Base-by-base conservation (phyloP, 2,113 vertebrate genomes). In the Oreochromis niloticus region DNA sequence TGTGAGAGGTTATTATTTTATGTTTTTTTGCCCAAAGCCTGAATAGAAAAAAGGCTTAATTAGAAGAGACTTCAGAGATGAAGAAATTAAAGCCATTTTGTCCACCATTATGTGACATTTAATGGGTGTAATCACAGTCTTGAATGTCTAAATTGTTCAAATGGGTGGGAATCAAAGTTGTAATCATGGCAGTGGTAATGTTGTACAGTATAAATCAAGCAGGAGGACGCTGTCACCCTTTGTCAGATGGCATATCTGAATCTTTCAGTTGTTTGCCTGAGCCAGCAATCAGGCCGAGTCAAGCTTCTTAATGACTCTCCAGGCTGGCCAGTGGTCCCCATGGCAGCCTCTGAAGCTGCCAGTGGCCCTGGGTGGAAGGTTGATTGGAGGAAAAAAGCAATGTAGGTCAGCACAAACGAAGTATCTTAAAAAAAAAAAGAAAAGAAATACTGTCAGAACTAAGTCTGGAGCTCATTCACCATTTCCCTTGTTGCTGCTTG, bases 351-450 rank as follows among this genome's bases (percentile, higher is more conserved):
- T 55, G 81, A 86, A 73, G 79, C 87, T 34, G 13, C 50, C 90
- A 68, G 68, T 55, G 63, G 86, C 92, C 87, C 46, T 9, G 19
- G 78, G 86, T 88, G 92, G 71, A 90, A 81, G 88, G 87, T 93
- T 91, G 94, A 96, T 95, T 96, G 93, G 92, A 91, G 88, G 82
- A 87, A 90, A 94, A 95, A 95, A 95, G 92, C 34, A 50, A 95
- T 94, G 90, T 93, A 92, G 88, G 93, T 90, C 93, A 93, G 92
- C 93, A 93, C 90, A 95, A 94, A 95, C 55, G 82, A 94, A 88
- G 82, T 84, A 73, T 94, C 90, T 91, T 93, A 61, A 61, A 61
- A 88, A 83, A 87, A 81, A 7, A 9, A 14, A 54, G 5, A 48
- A 78, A 90, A 83, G 19, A 66, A 39, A 66, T 22, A 4, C 87